Percentiles rank a stretch among this genome's conserved stretches.
Conservation (phyloP, 2,797 vertebrate species). For the Lithobates pipiens region DNA sequence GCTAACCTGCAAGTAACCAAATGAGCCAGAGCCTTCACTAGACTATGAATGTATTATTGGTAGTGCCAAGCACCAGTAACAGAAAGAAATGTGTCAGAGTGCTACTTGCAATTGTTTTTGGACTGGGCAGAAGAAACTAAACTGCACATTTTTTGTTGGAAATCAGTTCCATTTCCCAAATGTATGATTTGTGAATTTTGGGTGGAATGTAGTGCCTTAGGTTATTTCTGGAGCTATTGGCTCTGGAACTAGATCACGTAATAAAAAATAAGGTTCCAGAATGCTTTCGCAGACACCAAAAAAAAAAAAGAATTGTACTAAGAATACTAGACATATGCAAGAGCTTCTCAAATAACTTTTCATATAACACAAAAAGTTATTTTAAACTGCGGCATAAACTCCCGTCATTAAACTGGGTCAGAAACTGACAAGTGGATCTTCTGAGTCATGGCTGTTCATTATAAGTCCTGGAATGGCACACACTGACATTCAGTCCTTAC, state of each 20-base stretch:
- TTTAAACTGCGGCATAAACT: background rate
- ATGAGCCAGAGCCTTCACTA: too few relatives aligned
- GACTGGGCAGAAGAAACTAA: too few relatives aligned
- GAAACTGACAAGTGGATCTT: slow-evolving; percentile 34
- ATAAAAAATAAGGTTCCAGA: background rate
- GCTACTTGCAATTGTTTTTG: too few relatives aligned
- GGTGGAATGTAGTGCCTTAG: background rate
- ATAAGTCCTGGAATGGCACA: slow-evolving; percentile 5
- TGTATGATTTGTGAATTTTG: too few relatives aligned
- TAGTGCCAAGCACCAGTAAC: too few relatives aligned
- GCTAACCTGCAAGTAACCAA: too few relatives aligned
- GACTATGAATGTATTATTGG: too few relatives aligned
- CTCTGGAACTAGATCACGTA: background rate
- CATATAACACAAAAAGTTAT: background rate
- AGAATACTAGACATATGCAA: background rate
- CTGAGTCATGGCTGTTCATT: slow-evolving; percentile 28
- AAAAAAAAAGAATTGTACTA: background rate
- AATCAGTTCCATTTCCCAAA: too few relatives aligned
- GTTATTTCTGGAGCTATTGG: background rate
- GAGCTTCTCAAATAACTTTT: background rate
- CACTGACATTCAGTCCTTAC: background rate
- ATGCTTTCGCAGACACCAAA: background rate
- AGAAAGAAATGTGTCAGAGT: too few relatives aligned
- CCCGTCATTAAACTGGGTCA: slow-evolving; percentile 38
- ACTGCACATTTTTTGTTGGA: too few relatives aligned